These are phyloP conservation scores for Agriopis aurantiaria DNA, from an alignment of 2,888 invertebrate genomes.

Conservation along the genomic window DNA sequence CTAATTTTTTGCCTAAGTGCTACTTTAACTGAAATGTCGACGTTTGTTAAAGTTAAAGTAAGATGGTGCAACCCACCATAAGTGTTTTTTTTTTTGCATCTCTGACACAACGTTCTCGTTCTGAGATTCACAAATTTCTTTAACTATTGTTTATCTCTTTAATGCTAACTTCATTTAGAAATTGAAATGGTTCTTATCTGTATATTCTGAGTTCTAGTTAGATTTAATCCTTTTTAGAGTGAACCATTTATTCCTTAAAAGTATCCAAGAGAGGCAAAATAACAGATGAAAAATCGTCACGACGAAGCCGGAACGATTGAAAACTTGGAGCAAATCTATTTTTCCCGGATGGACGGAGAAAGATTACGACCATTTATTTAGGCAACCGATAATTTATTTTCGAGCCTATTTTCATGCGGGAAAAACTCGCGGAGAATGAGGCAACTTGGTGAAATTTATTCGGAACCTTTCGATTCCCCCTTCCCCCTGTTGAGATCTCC, in stretches of 20 bases:
- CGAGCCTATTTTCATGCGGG: conserved; percentile 31
- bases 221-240: too few species aligned
- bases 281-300: conserved; percentile 27
- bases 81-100: too few species aligned
- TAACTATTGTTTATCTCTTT: too few species aligned
- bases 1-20: too few species aligned
- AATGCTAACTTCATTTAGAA: too few species aligned
- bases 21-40: too few species aligned
- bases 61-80: too few species aligned
- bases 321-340: conserved; percentile 37
- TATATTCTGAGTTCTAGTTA: too few species aligned
- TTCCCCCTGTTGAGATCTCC: conserved; percentile 22
- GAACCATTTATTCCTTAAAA: neutral
- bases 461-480: conserved; percentile 31
- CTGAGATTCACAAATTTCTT: too few species aligned
- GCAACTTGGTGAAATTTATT: conserved; percentile 44
- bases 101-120: too few species aligned
- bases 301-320: conserved; percentile 29
- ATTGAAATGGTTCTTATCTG: too few species aligned
- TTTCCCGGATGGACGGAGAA: conserved; percentile 33
- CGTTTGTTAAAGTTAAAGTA: too few species aligned
- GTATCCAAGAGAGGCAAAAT: conserved; percentile 11
- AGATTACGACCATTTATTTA: conserved; percentile 44
- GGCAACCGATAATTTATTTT: conserved; percentile 45
- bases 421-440: conserved; percentile 36